phyloP scores from a whole-genome alignment of 64 coral and sea anemone genomes.

The Montipora cactus region DNA sequence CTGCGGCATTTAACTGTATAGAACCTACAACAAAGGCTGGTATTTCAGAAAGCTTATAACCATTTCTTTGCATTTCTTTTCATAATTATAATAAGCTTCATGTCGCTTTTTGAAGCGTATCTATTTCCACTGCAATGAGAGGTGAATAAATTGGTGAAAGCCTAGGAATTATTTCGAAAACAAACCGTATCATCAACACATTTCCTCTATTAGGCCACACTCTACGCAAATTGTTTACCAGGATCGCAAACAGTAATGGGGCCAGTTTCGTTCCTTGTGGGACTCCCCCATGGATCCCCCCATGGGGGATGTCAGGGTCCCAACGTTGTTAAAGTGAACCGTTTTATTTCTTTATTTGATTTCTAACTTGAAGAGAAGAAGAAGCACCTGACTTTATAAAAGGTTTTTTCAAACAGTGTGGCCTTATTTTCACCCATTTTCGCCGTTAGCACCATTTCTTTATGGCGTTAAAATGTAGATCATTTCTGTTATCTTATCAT shows the following conservation, averaged over 20 bases:
- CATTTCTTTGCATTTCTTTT: constrained; percentile 2
- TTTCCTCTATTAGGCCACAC: background rate
- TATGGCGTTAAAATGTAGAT: too few species aligned
- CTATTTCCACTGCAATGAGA: background rate
- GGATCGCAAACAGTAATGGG: constrained; percentile 46
- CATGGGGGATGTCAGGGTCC: background rate
- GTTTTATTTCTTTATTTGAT: too few species aligned
- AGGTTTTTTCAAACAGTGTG: too few species aligned
- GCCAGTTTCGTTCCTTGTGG: constrained; percentile 55
- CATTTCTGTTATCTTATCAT: too few species aligned
- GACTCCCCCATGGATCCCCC: constrained; percentile 31
- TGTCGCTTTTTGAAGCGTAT: background rate
- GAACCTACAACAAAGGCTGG: background rate
- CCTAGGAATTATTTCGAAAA: constrained; percentile 45
- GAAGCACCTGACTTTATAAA: too few species aligned
- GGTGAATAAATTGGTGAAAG: background rate
- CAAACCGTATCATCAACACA: constrained; percentile 30
- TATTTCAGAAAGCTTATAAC: background rate
- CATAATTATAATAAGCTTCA: background rate
- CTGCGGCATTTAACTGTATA: constrained; percentile 1
- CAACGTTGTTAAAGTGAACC: too few species aligned
- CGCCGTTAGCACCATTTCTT: too few species aligned
- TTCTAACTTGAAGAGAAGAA: too few species aligned
- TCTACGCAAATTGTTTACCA: constrained; percentile 59
- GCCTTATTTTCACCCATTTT: too few species aligned